Evolutionary conservation across 2,797 vertebrate genomes (phyloP), one percentile per base, ranked within the genome.

Genomic region (Coendou prehensilis): DNA sequence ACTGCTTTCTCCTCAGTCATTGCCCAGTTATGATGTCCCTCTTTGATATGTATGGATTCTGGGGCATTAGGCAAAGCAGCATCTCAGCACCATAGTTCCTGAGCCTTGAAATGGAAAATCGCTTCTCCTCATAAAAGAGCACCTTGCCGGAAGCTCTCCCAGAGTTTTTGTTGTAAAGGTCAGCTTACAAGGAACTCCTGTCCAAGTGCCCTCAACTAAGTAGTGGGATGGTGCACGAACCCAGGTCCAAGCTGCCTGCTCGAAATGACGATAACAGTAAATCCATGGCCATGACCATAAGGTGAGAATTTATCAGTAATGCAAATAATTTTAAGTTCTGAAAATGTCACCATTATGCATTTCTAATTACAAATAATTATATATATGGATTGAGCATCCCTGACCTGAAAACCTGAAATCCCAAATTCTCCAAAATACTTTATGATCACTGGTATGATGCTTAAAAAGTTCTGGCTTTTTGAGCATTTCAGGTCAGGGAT

Each of bases 81-180:
- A 75, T 92, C 20, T 81, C 50, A 89, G 9, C 45, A 45, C 28
- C 50, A 52, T 15, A 57, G 6, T 71, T 67, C 50, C 56, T 67
- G 75, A 63, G n/a, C 41, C 54, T 26, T 76, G 37, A 75, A 64
- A 52, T 82, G 47, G 59, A 90, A 89, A 84, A 20, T 57, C 6
- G 0, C 9, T 14, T 71, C 57, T 94, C 63, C 50, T 94, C 69
- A 17, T 5, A 78, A 30, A 50, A 76, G 2, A 78, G 15, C 47
- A 37, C 33, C n/a, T 85, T 79, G 11, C n/a, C 64, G 61, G 22
- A 87, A 64, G 30, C 50, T 78, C 54, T 78, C 69, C 79, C 1
- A 63, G 26, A 41, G 5, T 41, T 89, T 93, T 56, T 56, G 28
- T 93, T 96, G 9, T 83, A 87, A 96, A 95, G 52, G 94, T 56